Base-by-base conservation (phyloP, 1,140 invertebrate genomes). In the Ruditapes philippinarum region DNA sequence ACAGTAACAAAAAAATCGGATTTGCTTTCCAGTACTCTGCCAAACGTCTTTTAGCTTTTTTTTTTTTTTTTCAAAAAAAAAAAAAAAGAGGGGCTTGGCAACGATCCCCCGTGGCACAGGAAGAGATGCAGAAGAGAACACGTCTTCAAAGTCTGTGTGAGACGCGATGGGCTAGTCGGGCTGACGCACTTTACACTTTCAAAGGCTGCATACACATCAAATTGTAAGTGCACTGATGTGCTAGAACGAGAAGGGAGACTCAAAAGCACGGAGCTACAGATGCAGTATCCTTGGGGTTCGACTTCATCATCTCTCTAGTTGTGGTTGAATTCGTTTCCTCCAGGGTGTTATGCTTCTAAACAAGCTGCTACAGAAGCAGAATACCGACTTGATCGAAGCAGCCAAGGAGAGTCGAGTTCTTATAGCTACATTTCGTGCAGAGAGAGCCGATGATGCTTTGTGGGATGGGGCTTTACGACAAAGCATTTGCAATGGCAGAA, bases 161-260 rank as follows among this genome's bases (percentile, higher is more conserved):
- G 36, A 80, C 78, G n/a, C 38, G 78, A 80, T 80, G 78, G 78
- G 78, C 78, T 22, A 80, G 57, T 80, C 51, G 54, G 2, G 78
- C 78, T 0, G 40, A n/a, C 42, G 7, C 40, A 12, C 51, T 80
- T 12, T 60, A 60, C 54, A 80, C 49, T 14, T 80, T 80, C n/a
- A 57, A 80, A 80, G 74, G 74, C 74, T 38, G 40, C 74, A 45
- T 78, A 11, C 74, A n/a, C 42, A 1, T 2, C 74, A 2, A 78
- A 78, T 70, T 2, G 74, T 78, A 78, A 78, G n/a, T 78, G 40
- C 74, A 5, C 74, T 78, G 74, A 49, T 19, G 74, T 78, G 28
- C 42, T 54, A n/a, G 33, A 70, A n/a, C 65, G 14, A 36, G 65
- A 36, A 38, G 65, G n/a, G 65, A 70, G 65, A 70, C 33, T 36